These are phyloP conservation scores for Saccostrea cuccullata DNA, from an alignment of 1,140 invertebrate species.

Conservation along the genomic window DNA sequence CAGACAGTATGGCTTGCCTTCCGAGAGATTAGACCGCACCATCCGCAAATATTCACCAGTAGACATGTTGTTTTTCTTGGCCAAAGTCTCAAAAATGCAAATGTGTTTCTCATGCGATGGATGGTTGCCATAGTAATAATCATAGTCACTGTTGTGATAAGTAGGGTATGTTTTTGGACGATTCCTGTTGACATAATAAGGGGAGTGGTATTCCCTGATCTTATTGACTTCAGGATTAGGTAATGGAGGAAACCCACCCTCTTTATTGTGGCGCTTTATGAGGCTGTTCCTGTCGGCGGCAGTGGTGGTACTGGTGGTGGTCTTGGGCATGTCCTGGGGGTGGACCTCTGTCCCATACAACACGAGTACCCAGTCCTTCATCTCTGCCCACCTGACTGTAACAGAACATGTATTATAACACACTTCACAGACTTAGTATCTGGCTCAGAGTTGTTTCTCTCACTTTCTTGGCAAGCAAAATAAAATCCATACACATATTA, in stretches of 20 bases:
- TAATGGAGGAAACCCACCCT: not conserved
- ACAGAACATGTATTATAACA: constrained; percentile 64
- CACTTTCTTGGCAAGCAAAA: not conserved
- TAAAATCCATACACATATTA: not conserved
- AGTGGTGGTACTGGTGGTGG: constrained; percentile 63
- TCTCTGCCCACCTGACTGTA: constrained; percentile 71
- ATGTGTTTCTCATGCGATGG: constrained; percentile 64
- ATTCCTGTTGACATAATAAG: not conserved
- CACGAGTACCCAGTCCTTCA: constrained; percentile 76
- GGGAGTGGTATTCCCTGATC: not conserved
- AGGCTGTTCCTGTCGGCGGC: not conserved
- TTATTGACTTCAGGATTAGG: not conserved
- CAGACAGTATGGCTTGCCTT: constrained; percentile 68
- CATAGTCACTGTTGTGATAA: constrained; percentile 5
- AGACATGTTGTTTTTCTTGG: constrained; percentile 75
- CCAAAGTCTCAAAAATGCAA: constrained; percentile 75
- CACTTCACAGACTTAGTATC: constrained; percentile 46
- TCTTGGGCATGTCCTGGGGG: constrained; percentile 64
- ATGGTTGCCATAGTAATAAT: constrained; percentile 42
- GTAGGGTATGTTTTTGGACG: not conserved
- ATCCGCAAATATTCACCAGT: constrained; percentile 71
- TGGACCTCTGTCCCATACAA: constrained; percentile 75
- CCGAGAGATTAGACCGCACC: constrained; percentile 71
- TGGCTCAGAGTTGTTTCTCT: not conserved
- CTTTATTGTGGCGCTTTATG: not conserved